Percentiles rank a stretch among this genome's conserved stretches.
Conservation (phyloP, 2,113 vertebrate species). For the Spilogale gracilis region DNA sequence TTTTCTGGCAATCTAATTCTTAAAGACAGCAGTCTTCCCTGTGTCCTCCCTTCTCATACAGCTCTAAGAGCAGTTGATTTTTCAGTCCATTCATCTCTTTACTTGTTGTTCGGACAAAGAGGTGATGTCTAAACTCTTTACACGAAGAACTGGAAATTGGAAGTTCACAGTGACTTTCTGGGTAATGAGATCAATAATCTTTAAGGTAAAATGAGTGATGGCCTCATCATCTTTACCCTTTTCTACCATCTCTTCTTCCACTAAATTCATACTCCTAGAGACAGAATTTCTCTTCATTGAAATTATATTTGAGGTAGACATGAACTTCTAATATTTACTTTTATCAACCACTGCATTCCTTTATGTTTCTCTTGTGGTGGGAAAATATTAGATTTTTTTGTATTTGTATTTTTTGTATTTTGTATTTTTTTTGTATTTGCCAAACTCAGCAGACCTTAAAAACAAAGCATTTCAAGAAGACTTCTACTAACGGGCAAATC, state of each 20-base stretch:
- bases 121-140: background rate
- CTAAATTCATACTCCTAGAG: background rate
- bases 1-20: background rate
- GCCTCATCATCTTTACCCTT: background rate
- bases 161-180: background rate
- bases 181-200: background rate
- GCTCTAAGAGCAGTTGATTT: background rate
- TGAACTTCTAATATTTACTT: background rate
- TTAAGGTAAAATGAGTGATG: background rate
- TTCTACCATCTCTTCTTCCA: background rate
- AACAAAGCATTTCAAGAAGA: constrained; percentile 37
- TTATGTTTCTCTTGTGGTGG: background rate
- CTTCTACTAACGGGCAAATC: constrained; percentile 17
- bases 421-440: background rate
- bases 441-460: background rate
- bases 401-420: background rate
- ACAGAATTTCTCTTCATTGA: background rate
- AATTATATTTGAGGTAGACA: background rate
- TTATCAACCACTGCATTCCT: background rate
- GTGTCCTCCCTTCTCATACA: background rate
- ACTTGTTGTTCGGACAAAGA: background rate
- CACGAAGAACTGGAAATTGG: background rate
- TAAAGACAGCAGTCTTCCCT: background rate
- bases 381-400: constrained; percentile 12
- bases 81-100: background rate